Evolutionary conservation across 2,797 vertebrate genomes (phyloP).

Genomic region (Cichlasoma orientale): DNA sequence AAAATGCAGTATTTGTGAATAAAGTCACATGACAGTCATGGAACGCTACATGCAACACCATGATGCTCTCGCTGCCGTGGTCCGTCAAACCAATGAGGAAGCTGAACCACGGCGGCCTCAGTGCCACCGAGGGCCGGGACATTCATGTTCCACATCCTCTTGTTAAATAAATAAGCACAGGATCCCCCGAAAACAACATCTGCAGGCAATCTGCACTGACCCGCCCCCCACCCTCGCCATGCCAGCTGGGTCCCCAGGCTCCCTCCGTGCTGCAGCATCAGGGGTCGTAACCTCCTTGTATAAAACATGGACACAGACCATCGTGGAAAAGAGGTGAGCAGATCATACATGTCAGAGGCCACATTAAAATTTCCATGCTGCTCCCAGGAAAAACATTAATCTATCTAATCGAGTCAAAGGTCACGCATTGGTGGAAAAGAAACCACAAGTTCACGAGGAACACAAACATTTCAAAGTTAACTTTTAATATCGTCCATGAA

Average conservation of each 20-base stretch:
- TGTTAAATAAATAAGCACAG: slow-evolving; percentile 65
- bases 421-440: slow-evolving; percentile 28
- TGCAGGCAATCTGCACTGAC: slow-evolving; percentile 69
- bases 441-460: slow-evolving; percentile 30
- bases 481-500: slow-evolving; percentile 31
- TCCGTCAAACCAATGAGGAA: slow-evolving; percentile 28
- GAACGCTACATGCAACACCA: neutral
- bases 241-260: slow-evolving; percentile 27
- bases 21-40: neutral
- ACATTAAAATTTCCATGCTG: slow-evolving; percentile 57
- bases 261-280: slow-evolving; percentile 18
- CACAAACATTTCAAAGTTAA: slow-evolving; percentile 35
- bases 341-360: slow-evolving; percentile 45
- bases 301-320: slow-evolving; percentile 23
- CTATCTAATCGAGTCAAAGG: slow-evolving; percentile 48
- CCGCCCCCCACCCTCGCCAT: slow-evolving; percentile 43
- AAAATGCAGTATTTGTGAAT: neutral
- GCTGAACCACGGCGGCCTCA: slow-evolving; percentile 37
- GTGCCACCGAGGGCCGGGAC: slow-evolving; percentile 62
- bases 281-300: slow-evolving; percentile 34
- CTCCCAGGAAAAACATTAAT: slow-evolving; percentile 64
- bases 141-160: slow-evolving; percentile 75
- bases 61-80: neutral
- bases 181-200: slow-evolving; percentile 69
- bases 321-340: slow-evolving; percentile 36